Base-by-base conservation (phyloP, 2,113 vertebrate species). In the Otis tarda region DNA sequence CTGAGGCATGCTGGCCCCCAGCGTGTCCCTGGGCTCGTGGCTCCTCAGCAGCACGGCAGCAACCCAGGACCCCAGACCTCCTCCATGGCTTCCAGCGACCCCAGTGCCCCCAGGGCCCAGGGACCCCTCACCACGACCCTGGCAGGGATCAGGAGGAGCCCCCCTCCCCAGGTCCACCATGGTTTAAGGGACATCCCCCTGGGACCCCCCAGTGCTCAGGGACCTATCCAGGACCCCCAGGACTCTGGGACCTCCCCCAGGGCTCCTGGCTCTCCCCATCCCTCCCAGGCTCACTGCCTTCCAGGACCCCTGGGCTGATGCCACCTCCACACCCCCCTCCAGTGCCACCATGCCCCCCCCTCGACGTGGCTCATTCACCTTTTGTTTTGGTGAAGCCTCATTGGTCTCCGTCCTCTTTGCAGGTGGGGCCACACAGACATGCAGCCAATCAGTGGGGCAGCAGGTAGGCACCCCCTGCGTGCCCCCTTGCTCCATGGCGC, bases 391-490 rank as follows among this genome's bases (percentile, higher is more conserved):
- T 43, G 45, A 56, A 28, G 33, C 20, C 23, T 23, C 55, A 18
- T 25, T 61, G 27, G 33, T 56, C 30, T 28, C 39, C 5, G 4
- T 64, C 21, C 50, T 18, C 24, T 31, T 21, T 3, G 11, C 28
- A 49, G 14, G 8, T 7, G 2, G 28, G 49, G 41, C 33, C 22
- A 18, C 4, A 2, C 0, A 6, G 47, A 22, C 69, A 30, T 28
- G 31, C 13, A 49, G 18, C 14, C 35, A 19, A 19, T 4, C 8
- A 22, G 24, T 22, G 24, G 53, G 56, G 37, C 17, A 43, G 55
- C 3, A 2, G 16, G 10, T 14, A 7, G 6, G 5, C 9, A 14
- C 1, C 39, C 49, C 33, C 6, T 15, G 18, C 2, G 6, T 3
- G 11, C 2, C 24, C 24, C 25, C 64, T 39, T 49, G 8, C 35